Conservation (phyloP, 2,113 vertebrate species). For the Cranoglanis bouderius region DNA sequence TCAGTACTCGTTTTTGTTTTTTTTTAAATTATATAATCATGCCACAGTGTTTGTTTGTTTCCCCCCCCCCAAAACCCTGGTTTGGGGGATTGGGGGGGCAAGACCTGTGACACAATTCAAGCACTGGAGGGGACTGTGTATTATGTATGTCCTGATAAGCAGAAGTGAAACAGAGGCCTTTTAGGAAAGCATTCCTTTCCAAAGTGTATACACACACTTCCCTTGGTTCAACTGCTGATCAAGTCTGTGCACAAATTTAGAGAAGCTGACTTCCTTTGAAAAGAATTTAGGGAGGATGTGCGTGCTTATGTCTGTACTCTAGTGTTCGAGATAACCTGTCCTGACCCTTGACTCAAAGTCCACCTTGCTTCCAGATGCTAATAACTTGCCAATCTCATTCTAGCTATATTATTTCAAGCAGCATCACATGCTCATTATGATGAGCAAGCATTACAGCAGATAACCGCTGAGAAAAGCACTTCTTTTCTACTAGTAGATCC, state of each 20-base stretch:
- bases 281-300: slow-evolving; percentile 16
- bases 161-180: background rate
- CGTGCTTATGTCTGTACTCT: background rate
- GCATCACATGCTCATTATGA: background rate
- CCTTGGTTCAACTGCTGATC: background rate
- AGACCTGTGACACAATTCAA: no score
- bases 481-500: background rate
- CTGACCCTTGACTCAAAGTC: background rate
- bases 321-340: background rate
- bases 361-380: background rate
- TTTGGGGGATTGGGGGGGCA: no score
- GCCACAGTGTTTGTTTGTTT: no score
- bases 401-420: background rate
- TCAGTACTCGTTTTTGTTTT: no score
- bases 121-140: no score
- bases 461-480: background rate
- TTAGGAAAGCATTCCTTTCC: background rate
- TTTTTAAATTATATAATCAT: no score
- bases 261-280: background rate
- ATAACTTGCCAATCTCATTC: background rate
- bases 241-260: background rate
- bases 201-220: background rate
- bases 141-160: background rate
- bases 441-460: background rate
- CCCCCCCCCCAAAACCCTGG: no score